Percentiles rank a stretch among this genome's conserved stretches.
phyloP scores from a whole-genome alignment of 2,113 vertebrate species.

The Danionella cerebrum region DNA sequence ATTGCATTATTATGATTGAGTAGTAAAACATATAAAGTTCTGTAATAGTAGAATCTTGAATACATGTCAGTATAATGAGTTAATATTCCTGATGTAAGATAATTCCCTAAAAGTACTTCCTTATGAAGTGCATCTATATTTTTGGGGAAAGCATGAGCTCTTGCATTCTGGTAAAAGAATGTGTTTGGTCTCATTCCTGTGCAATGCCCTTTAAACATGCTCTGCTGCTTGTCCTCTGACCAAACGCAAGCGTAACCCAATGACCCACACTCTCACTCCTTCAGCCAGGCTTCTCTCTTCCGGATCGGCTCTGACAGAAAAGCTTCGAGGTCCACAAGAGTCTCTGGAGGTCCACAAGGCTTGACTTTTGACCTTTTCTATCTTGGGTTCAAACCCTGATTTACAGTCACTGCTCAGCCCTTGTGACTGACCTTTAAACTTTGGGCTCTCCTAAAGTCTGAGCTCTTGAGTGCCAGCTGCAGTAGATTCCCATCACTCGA shows the following conservation, averaged over 20 bases:
- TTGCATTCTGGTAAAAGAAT: neutral
- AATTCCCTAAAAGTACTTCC: neutral
- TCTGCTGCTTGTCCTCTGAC: slow-evolving; percentile 22
- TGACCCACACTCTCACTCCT: slow-evolving; percentile 17
- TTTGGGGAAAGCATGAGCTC: neutral
- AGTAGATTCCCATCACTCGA: neutral
- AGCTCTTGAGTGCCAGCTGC: neutral
- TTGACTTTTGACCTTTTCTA: slow-evolving; percentile 19
- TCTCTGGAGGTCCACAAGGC: slow-evolving; percentile 17
- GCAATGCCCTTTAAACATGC: slow-evolving; percentile 27
- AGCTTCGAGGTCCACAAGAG: slow-evolving; percentile 18
- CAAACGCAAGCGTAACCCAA: neutral
- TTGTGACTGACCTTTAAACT: neutral
- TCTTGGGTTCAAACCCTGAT: slow-evolving; percentile 26
- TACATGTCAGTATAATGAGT: no score
- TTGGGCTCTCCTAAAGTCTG: neutral
- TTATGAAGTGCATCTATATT: neutral
- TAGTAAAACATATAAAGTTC: no score
- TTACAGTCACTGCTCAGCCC: slow-evolving; percentile 24
- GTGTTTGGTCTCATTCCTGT: slow-evolving; percentile 7
- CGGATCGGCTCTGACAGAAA: neutral
- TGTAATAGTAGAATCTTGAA: no score
- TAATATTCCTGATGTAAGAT: neutral
- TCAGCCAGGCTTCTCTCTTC: slow-evolving; percentile 8
- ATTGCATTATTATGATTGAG: no score